Percentiles rank a stretch among this genome's conserved stretches.
phyloP scores from a whole-genome alignment of 1,140 invertebrate species.

The Drosophila ohnishii region DNA sequence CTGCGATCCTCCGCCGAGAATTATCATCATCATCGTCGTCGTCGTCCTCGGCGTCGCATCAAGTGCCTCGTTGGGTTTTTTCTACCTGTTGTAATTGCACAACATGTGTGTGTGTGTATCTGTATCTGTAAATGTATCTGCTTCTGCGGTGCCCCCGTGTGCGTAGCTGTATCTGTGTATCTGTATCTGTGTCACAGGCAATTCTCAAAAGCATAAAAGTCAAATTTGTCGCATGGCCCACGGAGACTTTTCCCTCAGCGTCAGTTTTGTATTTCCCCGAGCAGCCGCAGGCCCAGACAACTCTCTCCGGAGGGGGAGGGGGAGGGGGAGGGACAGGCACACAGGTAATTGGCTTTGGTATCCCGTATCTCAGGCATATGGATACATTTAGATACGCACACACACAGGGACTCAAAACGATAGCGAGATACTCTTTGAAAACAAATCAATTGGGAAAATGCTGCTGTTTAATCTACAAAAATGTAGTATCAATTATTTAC shows the following conservation, averaged over 20 bases:
- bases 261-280: conserved; percentile 61
- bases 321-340: conserved; percentile 26
- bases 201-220: conserved; percentile 81
- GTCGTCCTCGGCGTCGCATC: conserved; percentile 35
- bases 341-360: conserved; percentile 76
- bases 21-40: conserved; percentile 26
- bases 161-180: conserved; percentile 3
- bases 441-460: too few relatives aligned
- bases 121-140: conserved; percentile 19
- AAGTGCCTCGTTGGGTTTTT: conserved; percentile 52
- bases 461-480: too few relatives aligned
- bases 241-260: conserved; percentile 52
- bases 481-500: too few relatives aligned
- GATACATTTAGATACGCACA: conserved; percentile 71
- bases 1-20: conserved; percentile 27
- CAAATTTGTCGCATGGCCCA: conserved; percentile 77
- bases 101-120: conserved; percentile 39
- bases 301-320: background rate
- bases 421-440: too few relatives aligned
- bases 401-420: background rate
- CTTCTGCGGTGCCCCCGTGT: background rate
- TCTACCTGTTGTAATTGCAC: conserved; percentile 72
- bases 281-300: conserved; percentile 54
- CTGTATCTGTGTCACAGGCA: conserved; percentile 74
- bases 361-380: conserved; percentile 67